phyloP scores from a whole-genome alignment of 2,113 vertebrate species.

The Lynx canadensis region DNA sequence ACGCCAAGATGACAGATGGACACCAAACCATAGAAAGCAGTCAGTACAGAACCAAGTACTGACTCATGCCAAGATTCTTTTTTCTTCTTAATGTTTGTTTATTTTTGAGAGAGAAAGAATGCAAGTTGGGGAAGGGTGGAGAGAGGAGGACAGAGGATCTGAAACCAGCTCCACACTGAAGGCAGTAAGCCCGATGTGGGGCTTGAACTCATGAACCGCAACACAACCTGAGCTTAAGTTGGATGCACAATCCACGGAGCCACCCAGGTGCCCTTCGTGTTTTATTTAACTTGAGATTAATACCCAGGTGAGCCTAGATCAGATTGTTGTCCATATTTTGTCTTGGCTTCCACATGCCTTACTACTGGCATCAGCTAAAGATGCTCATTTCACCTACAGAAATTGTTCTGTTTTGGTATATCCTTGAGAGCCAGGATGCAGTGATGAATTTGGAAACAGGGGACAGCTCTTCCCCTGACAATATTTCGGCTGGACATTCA shows the following conservation, averaged over 20 bases:
- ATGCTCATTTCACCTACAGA: neutral
- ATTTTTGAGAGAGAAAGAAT: too few species aligned
- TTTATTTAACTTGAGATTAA: neutral
- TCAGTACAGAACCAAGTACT: neutral
- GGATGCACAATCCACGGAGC: too few species aligned
- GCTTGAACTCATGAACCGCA: too few species aligned
- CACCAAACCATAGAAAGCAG: neutral
- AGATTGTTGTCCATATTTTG: neutral
- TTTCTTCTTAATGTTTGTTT: too few species aligned
- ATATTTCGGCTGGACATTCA: neutral
- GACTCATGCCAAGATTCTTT: neutral
- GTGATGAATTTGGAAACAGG: neutral
- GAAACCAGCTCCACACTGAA: too few species aligned
- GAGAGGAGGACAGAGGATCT: too few species aligned
- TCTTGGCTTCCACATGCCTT: neutral
- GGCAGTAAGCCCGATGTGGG: too few species aligned
- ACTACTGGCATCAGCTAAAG: neutral
- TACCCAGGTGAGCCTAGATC: neutral
- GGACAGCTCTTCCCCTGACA: neutral
- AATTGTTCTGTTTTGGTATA: neutral
- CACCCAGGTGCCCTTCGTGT: neutral
- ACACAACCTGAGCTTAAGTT: too few species aligned
- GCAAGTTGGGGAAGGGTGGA: too few species aligned
- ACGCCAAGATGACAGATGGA: neutral
- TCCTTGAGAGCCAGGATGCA: neutral